These are phyloP conservation scores for Struthidea cinerea DNA, from an alignment of 2,113 vertebrate genomes.

Conservation along the genomic window DNA sequence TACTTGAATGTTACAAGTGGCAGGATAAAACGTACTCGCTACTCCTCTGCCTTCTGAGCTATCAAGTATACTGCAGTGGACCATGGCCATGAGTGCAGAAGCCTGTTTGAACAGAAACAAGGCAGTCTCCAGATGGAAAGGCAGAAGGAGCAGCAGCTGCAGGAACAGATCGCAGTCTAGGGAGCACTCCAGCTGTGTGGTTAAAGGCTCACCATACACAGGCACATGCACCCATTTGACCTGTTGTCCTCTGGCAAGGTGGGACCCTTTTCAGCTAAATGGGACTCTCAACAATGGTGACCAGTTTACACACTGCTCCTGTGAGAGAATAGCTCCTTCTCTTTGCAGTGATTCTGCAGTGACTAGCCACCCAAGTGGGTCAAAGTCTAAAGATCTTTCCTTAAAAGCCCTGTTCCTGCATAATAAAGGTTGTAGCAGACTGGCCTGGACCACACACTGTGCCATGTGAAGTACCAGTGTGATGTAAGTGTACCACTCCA, in stretches of 20 bases:
- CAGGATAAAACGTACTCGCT: background rate
- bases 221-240: background rate
- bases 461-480: background rate
- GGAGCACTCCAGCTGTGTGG: background rate
- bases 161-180: background rate
- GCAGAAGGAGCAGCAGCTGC: background rate
- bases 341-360: background rate
- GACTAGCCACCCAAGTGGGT: rapidly evolving
- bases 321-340: background rate
- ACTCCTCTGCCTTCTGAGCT: background rate
- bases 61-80: background rate
- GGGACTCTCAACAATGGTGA: background rate
- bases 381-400: background rate
- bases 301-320: background rate
- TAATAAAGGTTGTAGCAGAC: background rate
- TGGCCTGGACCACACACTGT: background rate
- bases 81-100: background rate
- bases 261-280: background rate
- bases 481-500: background rate
- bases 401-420: background rate
- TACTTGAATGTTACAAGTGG: background rate
- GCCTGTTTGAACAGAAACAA: background rate
- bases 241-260: background rate
- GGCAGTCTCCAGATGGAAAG: background rate
- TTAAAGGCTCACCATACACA: background rate